Evolutionary conservation across 1,140 invertebrate genomes (phyloP).

Genomic region (Aphelenchoides fujianensis): DNA sequence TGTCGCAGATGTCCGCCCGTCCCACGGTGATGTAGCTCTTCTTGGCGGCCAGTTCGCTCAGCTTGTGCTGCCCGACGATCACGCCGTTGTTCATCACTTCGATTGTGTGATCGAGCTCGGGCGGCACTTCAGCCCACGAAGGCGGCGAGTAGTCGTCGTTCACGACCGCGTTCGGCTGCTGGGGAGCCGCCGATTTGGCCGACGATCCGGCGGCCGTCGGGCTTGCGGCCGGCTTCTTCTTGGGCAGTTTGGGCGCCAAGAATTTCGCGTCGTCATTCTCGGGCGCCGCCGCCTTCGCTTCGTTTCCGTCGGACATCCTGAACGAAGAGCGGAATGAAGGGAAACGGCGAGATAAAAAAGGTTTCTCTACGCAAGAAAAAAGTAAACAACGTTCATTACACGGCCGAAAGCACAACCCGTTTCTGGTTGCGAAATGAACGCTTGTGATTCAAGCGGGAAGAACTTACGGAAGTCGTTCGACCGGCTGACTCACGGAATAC

Average conservation of each 20-base stretch:
- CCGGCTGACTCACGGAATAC: too few relatives aligned
- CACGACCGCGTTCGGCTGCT: not conserved
- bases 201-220: not conserved
- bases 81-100: constrained; percentile 21
- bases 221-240: not conserved
- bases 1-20: constrained; percentile 13
- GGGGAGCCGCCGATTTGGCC: constrained; percentile 10
- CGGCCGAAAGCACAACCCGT: not conserved
- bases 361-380: not conserved
- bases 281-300: not conserved
- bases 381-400: not conserved
- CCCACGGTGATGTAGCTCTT: constrained; percentile 18
- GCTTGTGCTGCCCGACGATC: not conserved
- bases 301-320: not conserved
- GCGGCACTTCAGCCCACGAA: constrained; percentile 21
- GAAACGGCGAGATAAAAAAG: not conserved
- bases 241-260: constrained; percentile 3
- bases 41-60: constrained; percentile 6
- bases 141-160: not conserved
- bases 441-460: not conserved
- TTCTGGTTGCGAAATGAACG: not conserved
- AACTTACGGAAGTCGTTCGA: not conserved
- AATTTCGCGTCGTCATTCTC: not conserved
- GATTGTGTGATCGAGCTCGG: not conserved
- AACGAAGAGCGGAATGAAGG: not conserved